Conservation (phyloP, 2,888 invertebrate genomes). For the Phasia obesa region DNA sequence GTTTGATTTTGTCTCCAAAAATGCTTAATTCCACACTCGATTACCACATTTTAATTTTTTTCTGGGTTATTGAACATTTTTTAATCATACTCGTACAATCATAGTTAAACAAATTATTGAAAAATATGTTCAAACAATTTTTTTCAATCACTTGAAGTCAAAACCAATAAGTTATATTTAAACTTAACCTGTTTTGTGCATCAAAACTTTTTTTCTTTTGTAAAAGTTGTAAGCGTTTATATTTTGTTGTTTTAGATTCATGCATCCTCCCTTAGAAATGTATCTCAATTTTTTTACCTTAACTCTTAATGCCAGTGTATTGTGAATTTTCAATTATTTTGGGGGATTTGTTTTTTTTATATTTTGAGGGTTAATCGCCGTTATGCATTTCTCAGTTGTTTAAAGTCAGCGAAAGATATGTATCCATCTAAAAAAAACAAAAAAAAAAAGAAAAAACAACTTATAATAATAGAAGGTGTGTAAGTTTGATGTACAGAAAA, state of each 20-base stretch:
- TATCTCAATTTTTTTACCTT: slow-evolving; percentile 30
- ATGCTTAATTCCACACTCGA: no score
- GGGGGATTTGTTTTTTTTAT: slow-evolving; percentile 32
- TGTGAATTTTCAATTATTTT: slow-evolving; percentile 26
- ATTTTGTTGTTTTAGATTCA: slow-evolving; percentile 11
- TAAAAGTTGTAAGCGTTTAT: slow-evolving; percentile 8
- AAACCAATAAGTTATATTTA: not conserved
- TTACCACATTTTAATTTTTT: no score
- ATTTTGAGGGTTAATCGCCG: slow-evolving; percentile 66
- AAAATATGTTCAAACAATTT: no score
- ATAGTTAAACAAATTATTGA: no score
- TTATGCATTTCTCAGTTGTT: slow-evolving; percentile 59
- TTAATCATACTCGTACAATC: no score
- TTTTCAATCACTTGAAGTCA: no score
- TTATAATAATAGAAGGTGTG: slow-evolving; percentile 26
- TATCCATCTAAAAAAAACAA: slow-evolving; percentile 59
- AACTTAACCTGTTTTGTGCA: slow-evolving; percentile 20
- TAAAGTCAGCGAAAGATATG: slow-evolving; percentile 66
- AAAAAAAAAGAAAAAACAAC: not conserved
- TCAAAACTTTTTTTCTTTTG: slow-evolving; percentile 19
- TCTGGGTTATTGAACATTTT: no score
- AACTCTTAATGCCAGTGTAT: slow-evolving; percentile 23
- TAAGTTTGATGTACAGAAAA: slow-evolving; percentile 41
- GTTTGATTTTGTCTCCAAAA: no score
- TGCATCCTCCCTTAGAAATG: slow-evolving; percentile 39